Percentiles rank a stretch among this genome's conserved stretches.
Evolutionary conservation across 2,113 vertebrate species (phyloP).

Genomic region (Hylia prasina): DNA sequence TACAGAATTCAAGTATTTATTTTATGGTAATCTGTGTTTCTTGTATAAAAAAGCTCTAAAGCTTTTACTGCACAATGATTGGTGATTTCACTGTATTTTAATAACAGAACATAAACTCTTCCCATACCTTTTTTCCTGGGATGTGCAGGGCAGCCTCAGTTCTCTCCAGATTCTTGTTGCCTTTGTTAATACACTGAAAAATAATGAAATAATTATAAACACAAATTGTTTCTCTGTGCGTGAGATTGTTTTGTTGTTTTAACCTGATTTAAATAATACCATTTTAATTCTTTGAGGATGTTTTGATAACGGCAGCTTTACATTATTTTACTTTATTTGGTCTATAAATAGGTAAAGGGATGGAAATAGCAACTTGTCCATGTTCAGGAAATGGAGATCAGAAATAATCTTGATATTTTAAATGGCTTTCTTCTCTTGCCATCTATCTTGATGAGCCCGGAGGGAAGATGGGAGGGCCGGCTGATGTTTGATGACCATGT

Average conservation of each 20-base stretch:
- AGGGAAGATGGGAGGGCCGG: not conserved
- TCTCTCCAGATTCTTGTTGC: not conserved
- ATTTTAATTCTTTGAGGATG: not conserved
- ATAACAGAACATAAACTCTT: not conserved
- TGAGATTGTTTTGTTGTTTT: not conserved
- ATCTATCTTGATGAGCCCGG: fast-evolving
- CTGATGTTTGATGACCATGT: not conserved
- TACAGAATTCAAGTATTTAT: not conserved
- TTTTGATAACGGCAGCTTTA: not conserved
- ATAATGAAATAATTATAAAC: not conserved
- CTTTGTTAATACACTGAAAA: not conserved
- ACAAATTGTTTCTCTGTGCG: not conserved
- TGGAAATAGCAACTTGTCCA: not conserved
- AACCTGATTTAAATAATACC: fast-evolving
- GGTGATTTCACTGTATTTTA: not conserved
- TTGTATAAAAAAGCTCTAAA: not conserved
- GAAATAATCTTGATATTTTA: not conserved
- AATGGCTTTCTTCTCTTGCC: not conserved
- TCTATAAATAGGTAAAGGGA: not conserved
- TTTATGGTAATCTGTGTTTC: not conserved
- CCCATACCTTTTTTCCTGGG: not conserved
- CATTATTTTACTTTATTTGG: not conserved
- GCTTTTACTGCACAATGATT: not conserved
- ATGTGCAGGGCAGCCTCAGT: not conserved
- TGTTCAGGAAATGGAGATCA: not conserved